Percentiles rank a stretch among this genome's conserved stretches.
These are phyloP conservation scores for Leptoteleia sp. DNA, from an alignment of 1,140 invertebrate genomes.

Conservation along the genomic window DNA sequence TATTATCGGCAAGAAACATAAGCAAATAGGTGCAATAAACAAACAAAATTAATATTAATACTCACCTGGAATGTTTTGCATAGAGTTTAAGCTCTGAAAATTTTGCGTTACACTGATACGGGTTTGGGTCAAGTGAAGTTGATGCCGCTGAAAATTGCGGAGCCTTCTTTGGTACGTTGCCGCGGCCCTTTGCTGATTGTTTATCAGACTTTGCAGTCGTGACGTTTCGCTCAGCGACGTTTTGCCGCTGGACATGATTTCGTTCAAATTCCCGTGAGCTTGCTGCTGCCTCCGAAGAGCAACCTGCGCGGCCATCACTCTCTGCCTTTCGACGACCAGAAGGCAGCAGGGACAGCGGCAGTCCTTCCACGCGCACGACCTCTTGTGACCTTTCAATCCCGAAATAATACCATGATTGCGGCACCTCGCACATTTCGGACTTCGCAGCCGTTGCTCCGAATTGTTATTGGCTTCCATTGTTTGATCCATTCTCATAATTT, in stretches of 20 bases:
- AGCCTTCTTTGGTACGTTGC: constrained; percentile 83
- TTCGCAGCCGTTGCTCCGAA: constrained; percentile 81
- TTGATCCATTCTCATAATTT: constrained; percentile 32
- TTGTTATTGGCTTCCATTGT: background rate
- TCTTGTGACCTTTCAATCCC: constrained; percentile 90
- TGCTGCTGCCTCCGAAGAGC: constrained; percentile 85
- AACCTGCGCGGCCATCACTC: constrained; percentile 92
- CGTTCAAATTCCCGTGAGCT: constrained; percentile 77
- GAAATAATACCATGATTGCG: constrained; percentile 94
- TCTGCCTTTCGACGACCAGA: constrained; percentile 92
- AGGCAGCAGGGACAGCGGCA: constrained; percentile 92
- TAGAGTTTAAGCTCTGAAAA: constrained; percentile 70
- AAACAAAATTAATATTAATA: too few relatives aligned
- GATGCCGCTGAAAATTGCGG: constrained; percentile 83
- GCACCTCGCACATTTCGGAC: constrained; percentile 93
- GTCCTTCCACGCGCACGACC: constrained; percentile 88
- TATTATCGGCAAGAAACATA: too few relatives aligned
- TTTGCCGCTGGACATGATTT: constrained; percentile 45
- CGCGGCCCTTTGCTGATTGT: constrained; percentile 77
- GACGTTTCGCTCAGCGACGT: constrained; percentile 26
- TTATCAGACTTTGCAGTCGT: constrained; percentile 30
- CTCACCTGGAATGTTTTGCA: constrained; percentile 62
- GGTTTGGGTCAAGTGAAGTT: constrained; percentile 75
- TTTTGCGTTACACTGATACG: constrained; percentile 76
- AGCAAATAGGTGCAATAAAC: too few relatives aligned